These are phyloP conservation scores for Idaea straminata DNA, from an alignment of 2,888 invertebrate genomes.

Conservation along the genomic window DNA sequence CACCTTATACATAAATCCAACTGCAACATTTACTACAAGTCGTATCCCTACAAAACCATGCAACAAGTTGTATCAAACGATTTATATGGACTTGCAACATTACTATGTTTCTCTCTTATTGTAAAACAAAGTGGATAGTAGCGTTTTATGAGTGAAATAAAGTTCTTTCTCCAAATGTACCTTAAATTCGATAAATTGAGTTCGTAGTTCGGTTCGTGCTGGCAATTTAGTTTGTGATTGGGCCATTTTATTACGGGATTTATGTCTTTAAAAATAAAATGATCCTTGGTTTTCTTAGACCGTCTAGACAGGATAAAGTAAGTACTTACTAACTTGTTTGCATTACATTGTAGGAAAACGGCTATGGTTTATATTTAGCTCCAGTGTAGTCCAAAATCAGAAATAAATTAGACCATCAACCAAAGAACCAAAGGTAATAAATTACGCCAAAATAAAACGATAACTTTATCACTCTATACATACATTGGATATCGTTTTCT, in stretches of 20 bases:
- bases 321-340: background rate
- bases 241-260: background rate
- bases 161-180: background rate
- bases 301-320: background rate
- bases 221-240: background rate
- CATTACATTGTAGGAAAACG: background rate
- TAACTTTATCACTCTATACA: too few relatives aligned
- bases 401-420: too few relatives aligned
- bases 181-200: background rate
- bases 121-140: conserved; percentile 27
- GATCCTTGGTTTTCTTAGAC: background rate
- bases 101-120: conserved; percentile 21
- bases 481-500: too few relatives aligned
- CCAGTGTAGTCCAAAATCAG: background rate
- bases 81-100: conserved; percentile 20
- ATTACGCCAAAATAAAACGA: too few relatives aligned
- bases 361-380: background rate
- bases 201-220: background rate
- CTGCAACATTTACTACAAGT: background rate
- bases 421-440: too few relatives aligned
- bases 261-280: conserved; percentile 13
- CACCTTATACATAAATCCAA: background rate
- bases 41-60: background rate
- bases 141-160: conserved; percentile 16
- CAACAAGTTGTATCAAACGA: conserved; percentile 18